Evolutionary conservation across 2,113 vertebrate species (phyloP), one percentile per base, ranked within the genome.

Genomic region (Pyxicephalus adspersus): DNA sequence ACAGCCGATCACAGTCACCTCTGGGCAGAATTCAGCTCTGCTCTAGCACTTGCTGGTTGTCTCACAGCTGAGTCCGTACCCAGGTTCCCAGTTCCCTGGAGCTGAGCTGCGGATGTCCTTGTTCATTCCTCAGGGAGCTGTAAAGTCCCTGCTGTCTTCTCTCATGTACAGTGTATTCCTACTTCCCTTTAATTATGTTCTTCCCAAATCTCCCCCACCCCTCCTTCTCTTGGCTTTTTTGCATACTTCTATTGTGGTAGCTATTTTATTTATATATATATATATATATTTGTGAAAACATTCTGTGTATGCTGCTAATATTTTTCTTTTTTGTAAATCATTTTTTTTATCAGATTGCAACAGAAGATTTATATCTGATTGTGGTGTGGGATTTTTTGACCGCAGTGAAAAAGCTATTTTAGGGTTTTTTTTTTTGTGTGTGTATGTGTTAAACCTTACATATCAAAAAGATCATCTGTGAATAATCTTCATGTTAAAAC

Each of bases 71-170:
- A 7, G 34, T 38, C 22, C 13, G 34, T 38, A 68, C 65, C 38
- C 22, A 6, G 5, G 64, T 9, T 1, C 17, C 22, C 4, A 20
- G 38, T 66, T 66, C 64, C 64, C 64, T 38, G 1, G 64, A 11
- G 34, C n/a, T 51, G 38, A 13, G 50, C 68, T 18, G 68, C 68
- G 68, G 68, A 71, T 71, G 68, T 71, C 68, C 68, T 71, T 68
- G 68, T 52, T 54, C 9, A 29, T 23, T 71, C 68, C 68, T 55
- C 3, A 13, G 68, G 15, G 68, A 71, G n/a, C 51, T 26, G 50
- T 13, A 52, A 2, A n/a, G 51, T 71, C 51, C 22, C 68, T 3
- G 9, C 4, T 6, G 23, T 29, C 50, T 71, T 51, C 19, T 26
- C 22, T 45, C 38, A 45, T 45, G 55, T 13, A n/a, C 22, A 9